These are phyloP conservation scores for Spodoptera exigua DNA, from an alignment of 2,888 invertebrate species.

Conservation along the genomic window DNA sequence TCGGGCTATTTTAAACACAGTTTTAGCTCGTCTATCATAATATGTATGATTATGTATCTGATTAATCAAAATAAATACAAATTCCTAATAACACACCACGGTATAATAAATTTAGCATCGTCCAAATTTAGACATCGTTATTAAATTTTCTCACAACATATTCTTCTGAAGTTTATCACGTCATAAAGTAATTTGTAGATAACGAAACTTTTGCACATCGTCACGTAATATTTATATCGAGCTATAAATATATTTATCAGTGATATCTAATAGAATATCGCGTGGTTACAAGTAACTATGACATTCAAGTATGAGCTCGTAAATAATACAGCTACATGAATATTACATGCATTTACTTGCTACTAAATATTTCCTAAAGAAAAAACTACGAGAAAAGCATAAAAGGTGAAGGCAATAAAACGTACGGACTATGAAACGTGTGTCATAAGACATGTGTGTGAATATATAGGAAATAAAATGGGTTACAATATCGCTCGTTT, in stretches of 20 bases:
- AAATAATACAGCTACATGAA: constrained; percentile 28
- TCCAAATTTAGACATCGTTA: not conserved
- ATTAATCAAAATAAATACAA: too few relatives aligned
- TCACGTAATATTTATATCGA: not conserved
- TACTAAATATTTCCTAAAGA: constrained; percentile 37
- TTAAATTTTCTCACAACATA: too few relatives aligned
- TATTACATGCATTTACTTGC: constrained; percentile 28
- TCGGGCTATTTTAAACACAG: too few relatives aligned
- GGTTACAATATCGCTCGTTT: not conserved
- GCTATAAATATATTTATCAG: constrained; percentile 24
- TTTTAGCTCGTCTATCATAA: too few relatives aligned
- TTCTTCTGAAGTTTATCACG: too few relatives aligned
- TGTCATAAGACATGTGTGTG: not conserved
- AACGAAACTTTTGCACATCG: too few relatives aligned
- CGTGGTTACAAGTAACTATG: constrained; percentile 16
- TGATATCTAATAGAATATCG: constrained; percentile 15
- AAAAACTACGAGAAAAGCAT: constrained; percentile 10
- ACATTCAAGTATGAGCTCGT: constrained; percentile 24
- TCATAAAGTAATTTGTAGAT: too few relatives aligned
- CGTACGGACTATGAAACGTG: not conserved
- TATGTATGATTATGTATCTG: too few relatives aligned
- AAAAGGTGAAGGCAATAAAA: constrained; percentile 41
- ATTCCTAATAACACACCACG: too few relatives aligned
- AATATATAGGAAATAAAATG: not conserved
- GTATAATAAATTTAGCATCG: too few relatives aligned